Evolutionary conservation across 2,113 vertebrate genomes (phyloP), one percentile per base, ranked within the genome.

Genomic region (Gobius niger): DNA sequence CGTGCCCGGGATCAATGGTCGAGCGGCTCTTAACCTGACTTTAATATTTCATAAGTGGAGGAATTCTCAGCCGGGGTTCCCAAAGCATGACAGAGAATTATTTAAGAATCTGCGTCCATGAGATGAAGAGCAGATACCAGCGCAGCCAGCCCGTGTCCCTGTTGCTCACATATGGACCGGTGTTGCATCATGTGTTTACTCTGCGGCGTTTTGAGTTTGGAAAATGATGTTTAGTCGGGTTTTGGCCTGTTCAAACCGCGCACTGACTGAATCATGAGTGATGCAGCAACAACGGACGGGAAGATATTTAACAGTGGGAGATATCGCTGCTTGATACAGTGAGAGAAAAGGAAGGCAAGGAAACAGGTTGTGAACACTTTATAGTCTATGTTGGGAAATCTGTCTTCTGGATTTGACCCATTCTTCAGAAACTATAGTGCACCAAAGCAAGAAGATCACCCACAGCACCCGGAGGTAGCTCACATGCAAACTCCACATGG

Each of bases 71-170:
- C 82, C 76, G 67, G 53, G 14, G 9, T 66, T 82, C 68, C 80
- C 53, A 64, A 47, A 47, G 87, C 82, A 88, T 88, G 77, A 85
- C 67, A 89, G 79, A 83, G 88, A 90, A 92, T 91, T 82, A 90
- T 90, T 88, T 76, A 91, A 64, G 82, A 70, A 7, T 42, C 44
- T 6, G 9, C 47, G 44, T 62, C 65, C 62, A 52, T 47, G 51
- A 60, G 56, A 62, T 57, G 47, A 61, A 65, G 41, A 63, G 62
- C 5, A 34, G 65, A 57, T 56, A 67, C 73, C 75, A 52, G 51
- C 49, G 69, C 63, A 56, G 67, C 62, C 63, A 56, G 67, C 62
- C 44, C 65, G 63, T n/a, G 67, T 75, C 7, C 24, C 78, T 75
- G 65, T 83, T 85, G 67, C 77, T 8, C 5, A 69, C 65, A 47